These are phyloP conservation scores for Odontamblyopus rebecca DNA, from an alignment of 2,797 vertebrate genomes.

Conservation along the genomic window DNA sequence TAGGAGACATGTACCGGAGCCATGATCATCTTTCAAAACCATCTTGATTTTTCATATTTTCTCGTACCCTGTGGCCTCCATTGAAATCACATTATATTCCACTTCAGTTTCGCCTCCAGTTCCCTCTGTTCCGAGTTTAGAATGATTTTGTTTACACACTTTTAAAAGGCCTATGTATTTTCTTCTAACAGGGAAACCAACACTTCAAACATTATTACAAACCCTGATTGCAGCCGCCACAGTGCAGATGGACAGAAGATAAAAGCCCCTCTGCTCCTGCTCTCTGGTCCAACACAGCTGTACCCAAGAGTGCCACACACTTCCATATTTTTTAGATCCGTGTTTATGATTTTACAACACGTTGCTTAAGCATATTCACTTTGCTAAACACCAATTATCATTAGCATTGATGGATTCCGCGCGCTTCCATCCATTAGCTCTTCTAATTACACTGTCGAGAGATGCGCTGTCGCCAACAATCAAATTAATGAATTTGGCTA, in stretches of 20 bases:
- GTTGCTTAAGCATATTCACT: constrained; percentile 51
- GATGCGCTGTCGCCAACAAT: constrained; percentile 75
- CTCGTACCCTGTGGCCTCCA: too few species aligned
- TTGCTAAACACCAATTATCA: constrained; percentile 75
- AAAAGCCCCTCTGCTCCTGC: constrained; percentile 38
- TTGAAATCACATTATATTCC: too few species aligned
- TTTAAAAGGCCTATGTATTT: neutral
- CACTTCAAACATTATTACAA: neutral
- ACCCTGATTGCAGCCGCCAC: constrained; percentile 28
- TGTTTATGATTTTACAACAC: constrained; percentile 51
- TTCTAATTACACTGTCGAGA: constrained; percentile 76
- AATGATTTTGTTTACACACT: neutral
- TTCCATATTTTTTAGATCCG: constrained; percentile 69
- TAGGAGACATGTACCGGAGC: too few species aligned
- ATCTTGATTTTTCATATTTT: too few species aligned
- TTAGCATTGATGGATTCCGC: constrained; percentile 80
- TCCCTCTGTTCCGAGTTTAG: too few species aligned
- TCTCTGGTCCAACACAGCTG: constrained; percentile 44
- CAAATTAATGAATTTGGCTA: constrained; percentile 77
- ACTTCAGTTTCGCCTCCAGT: too few species aligned
- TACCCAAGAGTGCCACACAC: constrained; percentile 17
- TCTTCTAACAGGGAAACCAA: neutral
- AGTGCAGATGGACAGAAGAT: constrained; percentile 34
- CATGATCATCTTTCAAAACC: too few species aligned
- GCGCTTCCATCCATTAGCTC: constrained; percentile 74